Evolutionary conservation across 2,888 invertebrate genomes (phyloP).

Genomic region (Zygaena filipendulae): DNA sequence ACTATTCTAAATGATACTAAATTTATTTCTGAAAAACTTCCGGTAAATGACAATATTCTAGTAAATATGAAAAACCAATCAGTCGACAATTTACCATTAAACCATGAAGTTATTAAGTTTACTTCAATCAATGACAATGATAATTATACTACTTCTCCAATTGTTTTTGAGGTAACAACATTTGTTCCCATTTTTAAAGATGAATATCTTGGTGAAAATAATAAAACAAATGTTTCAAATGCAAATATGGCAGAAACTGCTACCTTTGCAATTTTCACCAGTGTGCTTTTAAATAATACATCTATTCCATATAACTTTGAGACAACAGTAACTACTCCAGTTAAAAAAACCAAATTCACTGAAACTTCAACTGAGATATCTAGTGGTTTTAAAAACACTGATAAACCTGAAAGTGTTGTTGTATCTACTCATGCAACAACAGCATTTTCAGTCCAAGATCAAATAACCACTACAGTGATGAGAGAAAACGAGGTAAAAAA

Average conservation of each 20-base stretch:
- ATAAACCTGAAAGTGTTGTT: too few species aligned
- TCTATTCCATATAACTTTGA: not conserved
- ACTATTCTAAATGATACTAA: conserved; percentile 18
- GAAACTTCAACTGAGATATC: not conserved
- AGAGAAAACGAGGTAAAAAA: not conserved
- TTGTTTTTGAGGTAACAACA: conserved; percentile 37
- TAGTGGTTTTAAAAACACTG: not conserved
- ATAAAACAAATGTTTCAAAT: too few species aligned
- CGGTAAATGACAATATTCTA: not conserved
- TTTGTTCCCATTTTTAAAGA: conserved; percentile 30
- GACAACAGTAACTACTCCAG: not conserved
- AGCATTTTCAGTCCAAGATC: not conserved
- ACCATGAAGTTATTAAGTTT: conserved; percentile 20
- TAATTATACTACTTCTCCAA: conserved; percentile 22
- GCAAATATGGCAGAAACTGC: conserved; percentile 12
- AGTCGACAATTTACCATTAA: conserved; percentile 3
- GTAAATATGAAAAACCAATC: not conserved
- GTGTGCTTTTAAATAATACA: not conserved
- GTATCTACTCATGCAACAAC: too few species aligned
- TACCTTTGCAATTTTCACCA: not conserved
- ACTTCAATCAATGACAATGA: conserved; percentile 20
- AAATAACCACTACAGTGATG: not conserved
- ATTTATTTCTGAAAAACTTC: not conserved
- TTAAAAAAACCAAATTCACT: not conserved
- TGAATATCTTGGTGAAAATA: conserved; percentile 8